phyloP scores from a whole-genome alignment of 2,113 vertebrate species.

The Cyphomyrus plagiostoma region DNA sequence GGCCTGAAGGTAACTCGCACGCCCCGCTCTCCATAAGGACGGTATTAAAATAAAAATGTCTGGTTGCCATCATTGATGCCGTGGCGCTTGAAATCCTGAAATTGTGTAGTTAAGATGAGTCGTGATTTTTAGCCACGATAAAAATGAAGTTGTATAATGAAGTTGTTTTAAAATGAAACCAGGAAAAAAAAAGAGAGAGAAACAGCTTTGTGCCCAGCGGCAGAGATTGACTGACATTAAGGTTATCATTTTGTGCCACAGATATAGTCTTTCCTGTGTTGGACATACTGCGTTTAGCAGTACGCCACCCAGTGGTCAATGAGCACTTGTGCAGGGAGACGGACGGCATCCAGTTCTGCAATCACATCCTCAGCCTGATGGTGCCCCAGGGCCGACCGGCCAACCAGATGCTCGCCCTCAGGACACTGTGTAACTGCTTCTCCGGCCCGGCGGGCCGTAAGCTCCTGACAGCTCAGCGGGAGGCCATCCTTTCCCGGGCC shows the following conservation, averaged over 20 bases:
- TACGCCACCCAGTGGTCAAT: conserved; percentile 85
- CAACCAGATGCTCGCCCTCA: conserved; percentile 89
- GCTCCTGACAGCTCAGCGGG: conserved; percentile 82
- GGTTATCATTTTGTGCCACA: conserved; percentile 36
- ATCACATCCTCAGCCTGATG: conserved; percentile 81
- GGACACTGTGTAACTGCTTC: conserved; percentile 95
- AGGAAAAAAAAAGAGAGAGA: neutral
- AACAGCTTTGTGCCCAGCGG: neutral
- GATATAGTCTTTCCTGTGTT: conserved; percentile 93
- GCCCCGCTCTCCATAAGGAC: no score
- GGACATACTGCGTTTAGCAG: conserved; percentile 87
- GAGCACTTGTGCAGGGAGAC: conserved; percentile 84
- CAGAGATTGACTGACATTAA: neutral
- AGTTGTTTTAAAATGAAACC: neutral
- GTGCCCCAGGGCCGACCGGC: conserved; percentile 77
- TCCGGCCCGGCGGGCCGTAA: conserved; percentile 67
- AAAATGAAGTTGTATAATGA: neutral
- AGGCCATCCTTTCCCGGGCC: conserved; percentile 76
- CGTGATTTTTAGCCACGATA: neutral
- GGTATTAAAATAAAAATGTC: no score
- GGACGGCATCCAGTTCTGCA: conserved; percentile 75
- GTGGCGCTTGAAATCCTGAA: neutral
- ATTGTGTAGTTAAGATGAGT: neutral
- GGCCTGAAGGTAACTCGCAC: conserved; percentile 77
- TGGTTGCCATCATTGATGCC: neutral